A percentile compares a stretch with the other conserved stretches of the same genome.
These are phyloP conservation scores for Callipepla squamata DNA, from an alignment of 2,113 vertebrate genomes.

Conservation along the genomic window DNA sequence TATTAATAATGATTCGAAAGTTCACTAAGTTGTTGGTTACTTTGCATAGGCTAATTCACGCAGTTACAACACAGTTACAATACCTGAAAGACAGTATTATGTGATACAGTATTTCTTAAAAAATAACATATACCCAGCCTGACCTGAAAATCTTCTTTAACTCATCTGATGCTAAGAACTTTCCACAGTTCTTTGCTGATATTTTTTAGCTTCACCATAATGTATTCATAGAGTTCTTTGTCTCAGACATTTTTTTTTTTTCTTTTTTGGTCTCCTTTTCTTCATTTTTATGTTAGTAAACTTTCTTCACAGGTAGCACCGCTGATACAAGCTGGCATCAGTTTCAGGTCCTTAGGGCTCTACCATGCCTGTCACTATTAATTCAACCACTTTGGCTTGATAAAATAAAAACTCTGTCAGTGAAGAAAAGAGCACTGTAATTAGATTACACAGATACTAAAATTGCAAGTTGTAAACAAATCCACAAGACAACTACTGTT, in stretches of 20 bases:
- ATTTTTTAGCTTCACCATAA: not conserved
- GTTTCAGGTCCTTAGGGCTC: not conserved
- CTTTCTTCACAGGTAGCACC: not conserved
- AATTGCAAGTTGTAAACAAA: not conserved
- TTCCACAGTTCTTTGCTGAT: not conserved
- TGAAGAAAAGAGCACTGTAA: not conserved
- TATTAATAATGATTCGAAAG: not conserved
- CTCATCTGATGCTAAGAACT: accelerated
- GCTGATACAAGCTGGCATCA: not conserved
- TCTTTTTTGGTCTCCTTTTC: not conserved
- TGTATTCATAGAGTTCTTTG: not conserved
- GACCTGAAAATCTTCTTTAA: not conserved
- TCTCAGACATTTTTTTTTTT: not conserved
- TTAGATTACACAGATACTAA: not conserved
- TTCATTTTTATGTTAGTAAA: not conserved
- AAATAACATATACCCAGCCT: not conserved
- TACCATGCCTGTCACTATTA: not conserved
- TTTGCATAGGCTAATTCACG: not conserved
- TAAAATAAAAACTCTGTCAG: not conserved
- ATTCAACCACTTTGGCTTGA: not conserved
- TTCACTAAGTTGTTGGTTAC: not conserved
- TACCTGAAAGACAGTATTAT: not conserved
- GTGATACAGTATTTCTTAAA: not conserved
- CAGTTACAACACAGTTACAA: accelerated
- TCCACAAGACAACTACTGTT: not conserved